Evolutionary conservation across 2,797 vertebrate species (phyloP).

Genomic region (Setipinna tenuifilis): DNA sequence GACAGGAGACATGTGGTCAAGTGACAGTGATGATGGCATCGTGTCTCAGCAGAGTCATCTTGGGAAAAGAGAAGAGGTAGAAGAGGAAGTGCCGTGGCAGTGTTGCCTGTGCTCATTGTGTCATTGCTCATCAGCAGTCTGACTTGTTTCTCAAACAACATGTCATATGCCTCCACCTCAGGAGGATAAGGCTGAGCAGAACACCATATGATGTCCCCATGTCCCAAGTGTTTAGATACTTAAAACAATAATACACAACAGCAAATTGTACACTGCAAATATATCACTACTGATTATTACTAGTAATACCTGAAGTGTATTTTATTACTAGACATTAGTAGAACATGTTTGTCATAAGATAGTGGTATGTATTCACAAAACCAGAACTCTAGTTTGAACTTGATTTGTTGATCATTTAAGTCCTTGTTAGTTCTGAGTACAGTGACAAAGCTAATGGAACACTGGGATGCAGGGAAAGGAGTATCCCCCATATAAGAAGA

Average conservation of each 20-base stretch:
- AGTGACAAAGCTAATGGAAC: background rate
- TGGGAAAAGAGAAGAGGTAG: background rate
- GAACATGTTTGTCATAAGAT: too few species aligned
- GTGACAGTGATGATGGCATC: background rate
- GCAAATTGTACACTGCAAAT: too few species aligned
- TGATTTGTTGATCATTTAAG: background rate
- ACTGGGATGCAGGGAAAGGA: background rate
- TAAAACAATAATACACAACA: too few species aligned
- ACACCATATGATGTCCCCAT: too few species aligned
- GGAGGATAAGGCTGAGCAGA: background rate
- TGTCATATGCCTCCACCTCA: background rate
- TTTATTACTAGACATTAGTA: too few species aligned
- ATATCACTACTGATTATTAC: too few species aligned
- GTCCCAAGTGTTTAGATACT: too few species aligned
- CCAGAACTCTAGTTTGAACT: background rate
- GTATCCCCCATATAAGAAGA: background rate
- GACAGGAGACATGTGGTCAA: too few species aligned
- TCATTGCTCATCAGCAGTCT: background rate
- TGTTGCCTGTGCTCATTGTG: background rate
- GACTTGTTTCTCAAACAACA: background rate
- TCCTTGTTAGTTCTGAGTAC: background rate
- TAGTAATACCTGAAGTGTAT: too few species aligned
- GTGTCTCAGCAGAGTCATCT: background rate
- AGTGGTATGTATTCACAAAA: background rate
- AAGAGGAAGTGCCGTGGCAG: background rate